These are phyloP conservation scores for Mormyrus lacerda DNA, from an alignment of 2,113 vertebrate species.

Conservation along the genomic window DNA sequence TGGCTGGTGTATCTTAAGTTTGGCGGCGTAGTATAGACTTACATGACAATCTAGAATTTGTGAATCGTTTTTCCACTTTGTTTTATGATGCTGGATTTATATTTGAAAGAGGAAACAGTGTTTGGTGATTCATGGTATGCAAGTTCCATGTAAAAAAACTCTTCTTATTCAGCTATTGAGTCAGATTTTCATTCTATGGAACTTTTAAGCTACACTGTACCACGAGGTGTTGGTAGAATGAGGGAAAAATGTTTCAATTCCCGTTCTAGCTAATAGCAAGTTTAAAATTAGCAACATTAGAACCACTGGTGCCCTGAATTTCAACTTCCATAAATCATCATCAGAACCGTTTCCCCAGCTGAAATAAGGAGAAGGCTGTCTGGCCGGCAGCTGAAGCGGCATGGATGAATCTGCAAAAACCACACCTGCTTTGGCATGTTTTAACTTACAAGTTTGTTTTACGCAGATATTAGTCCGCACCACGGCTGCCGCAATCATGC, in stretches of 20 bases:
- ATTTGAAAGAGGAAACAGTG: background rate
- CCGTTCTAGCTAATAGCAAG: background rate
- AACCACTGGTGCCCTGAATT: background rate
- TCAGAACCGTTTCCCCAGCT: background rate
- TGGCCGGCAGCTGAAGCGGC: background rate
- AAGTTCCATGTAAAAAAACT: background rate
- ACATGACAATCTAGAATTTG: background rate
- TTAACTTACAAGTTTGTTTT: background rate
- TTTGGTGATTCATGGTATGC: background rate
- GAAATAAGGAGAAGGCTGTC: background rate
- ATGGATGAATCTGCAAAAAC: background rate
- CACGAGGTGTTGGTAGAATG: background rate
- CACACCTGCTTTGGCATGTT: background rate
- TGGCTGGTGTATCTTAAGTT: background rate
- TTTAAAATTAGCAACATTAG: background rate
- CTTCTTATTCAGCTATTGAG: background rate
- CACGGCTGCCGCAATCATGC: background rate
- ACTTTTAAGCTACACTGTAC: background rate
- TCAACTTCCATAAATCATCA: background rate
- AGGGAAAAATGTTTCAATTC: background rate
- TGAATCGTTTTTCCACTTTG: background rate
- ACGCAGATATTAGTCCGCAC: background rate
- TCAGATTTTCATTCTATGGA: background rate
- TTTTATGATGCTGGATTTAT: background rate
- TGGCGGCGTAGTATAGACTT: background rate